Evolutionary conservation across 2,113 vertebrate genomes (phyloP).

Genomic region (Solenodon paradoxus): DNA sequence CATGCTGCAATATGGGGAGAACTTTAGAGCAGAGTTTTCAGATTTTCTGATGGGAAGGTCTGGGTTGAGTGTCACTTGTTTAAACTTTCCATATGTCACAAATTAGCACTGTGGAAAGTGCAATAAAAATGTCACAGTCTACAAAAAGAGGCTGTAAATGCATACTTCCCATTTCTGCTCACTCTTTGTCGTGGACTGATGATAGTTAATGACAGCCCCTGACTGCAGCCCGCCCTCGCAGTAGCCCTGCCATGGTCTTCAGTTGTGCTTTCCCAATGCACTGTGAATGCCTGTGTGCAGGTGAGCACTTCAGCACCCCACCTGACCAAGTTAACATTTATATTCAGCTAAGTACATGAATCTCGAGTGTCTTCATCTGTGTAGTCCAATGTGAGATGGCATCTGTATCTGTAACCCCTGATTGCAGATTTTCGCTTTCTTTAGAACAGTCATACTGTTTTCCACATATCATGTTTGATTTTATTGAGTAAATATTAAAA

Average conservation of each 20-base stretch:
- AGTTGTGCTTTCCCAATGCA: not conserved
- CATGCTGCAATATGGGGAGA: not conserved
- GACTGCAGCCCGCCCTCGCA: not conserved
- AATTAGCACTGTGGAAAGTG: not conserved
- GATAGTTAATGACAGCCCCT: not conserved
- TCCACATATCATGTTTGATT: not conserved
- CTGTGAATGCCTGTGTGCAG: not conserved
- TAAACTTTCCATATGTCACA: not conserved
- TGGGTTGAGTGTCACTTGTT: not conserved
- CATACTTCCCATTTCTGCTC: not conserved
- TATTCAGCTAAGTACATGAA: not conserved
- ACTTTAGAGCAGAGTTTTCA: not conserved
- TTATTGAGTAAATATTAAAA: not conserved
- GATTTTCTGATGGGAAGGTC: not conserved
- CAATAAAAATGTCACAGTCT: not conserved
- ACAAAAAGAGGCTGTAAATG: not conserved
- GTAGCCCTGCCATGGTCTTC: not conserved
- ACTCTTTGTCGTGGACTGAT: not conserved
- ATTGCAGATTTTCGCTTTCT: not conserved
- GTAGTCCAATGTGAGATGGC: not conserved
- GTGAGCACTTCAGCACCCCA: not conserved
- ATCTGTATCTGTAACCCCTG: not conserved
- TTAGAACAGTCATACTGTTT: not conserved
- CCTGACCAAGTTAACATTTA: not conserved
- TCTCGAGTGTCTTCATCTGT: not conserved